Conservation (phyloP, 2,888 invertebrate genomes). For the Shargacucullia verbasci region DNA sequence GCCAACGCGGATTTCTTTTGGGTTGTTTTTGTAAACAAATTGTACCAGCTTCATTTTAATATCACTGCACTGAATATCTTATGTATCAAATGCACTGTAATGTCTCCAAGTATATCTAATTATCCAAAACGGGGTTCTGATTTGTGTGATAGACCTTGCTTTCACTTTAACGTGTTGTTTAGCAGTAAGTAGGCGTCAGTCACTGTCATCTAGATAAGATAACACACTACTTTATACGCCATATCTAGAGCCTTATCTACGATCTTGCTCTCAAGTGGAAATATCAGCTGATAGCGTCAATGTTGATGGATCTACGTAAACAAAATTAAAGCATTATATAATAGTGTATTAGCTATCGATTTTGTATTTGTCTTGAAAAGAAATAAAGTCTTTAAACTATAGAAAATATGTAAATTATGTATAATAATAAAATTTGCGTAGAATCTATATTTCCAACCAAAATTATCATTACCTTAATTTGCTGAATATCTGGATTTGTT, state of each 20-base stretch:
- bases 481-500: too few species aligned
- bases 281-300: constrained; percentile 37
- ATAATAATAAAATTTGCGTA: too few species aligned
- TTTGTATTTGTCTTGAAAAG: background rate
- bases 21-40: constrained; percentile 85
- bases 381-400: too few species aligned
- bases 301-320: constrained; percentile 43
- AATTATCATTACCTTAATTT: too few species aligned
- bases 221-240: constrained; percentile 41
- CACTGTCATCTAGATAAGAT: constrained; percentile 41
- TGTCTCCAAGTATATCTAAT: constrained; percentile 4
- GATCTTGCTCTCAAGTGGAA: constrained; percentile 46
- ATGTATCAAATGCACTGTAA: background rate
- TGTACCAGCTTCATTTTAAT: constrained; percentile 91
- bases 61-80: constrained; percentile 9
- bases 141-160: background rate
- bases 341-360: background rate
- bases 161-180: constrained; percentile 26
- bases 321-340: constrained; percentile 31
- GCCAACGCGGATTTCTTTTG: constrained; percentile 88
- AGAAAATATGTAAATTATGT: too few species aligned
- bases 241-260: constrained; percentile 36
- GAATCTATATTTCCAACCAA: too few species aligned
- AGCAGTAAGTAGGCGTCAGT: constrained; percentile 47
- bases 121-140: too few species aligned